phyloP scores from a whole-genome alignment of 2,888 invertebrate species.

The Philereme vetulata region DNA sequence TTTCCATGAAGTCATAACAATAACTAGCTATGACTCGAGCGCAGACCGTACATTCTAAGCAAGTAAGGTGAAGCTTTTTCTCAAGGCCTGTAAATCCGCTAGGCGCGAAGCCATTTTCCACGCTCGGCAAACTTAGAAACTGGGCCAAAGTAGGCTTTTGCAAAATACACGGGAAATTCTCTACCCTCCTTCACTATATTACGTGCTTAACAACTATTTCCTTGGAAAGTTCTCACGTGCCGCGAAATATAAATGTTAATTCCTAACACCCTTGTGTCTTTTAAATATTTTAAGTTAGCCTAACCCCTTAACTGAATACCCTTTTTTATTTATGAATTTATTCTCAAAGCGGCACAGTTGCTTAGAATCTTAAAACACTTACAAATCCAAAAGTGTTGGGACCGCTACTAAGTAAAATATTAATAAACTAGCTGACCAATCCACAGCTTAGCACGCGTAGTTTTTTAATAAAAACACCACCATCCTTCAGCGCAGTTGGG shows the following conservation, averaged over 20 bases:
- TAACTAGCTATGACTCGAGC: constrained; percentile 1
- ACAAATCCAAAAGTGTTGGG: too few relatives aligned
- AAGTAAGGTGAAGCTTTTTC: constrained; percentile 49
- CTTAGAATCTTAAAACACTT: too few relatives aligned
- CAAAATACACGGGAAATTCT: constrained; percentile 69
- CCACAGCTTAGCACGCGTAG: too few relatives aligned
- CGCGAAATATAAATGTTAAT: constrained; percentile 66
- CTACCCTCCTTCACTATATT: constrained; percentile 63
- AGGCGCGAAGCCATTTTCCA: constrained; percentile 73
- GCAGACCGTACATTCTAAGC: constrained; percentile 41
- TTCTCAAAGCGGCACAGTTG: not conserved
- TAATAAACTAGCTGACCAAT: too few relatives aligned
- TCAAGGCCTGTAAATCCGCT: constrained; percentile 70
- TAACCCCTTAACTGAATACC: constrained; percentile 32
- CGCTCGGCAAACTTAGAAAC: constrained; percentile 78
- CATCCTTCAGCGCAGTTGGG: too few relatives aligned
- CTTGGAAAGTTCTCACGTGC: constrained; percentile 58
- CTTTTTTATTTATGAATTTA: constrained; percentile 7
- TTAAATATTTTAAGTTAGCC: constrained; percentile 42
- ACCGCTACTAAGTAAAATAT: too few relatives aligned
- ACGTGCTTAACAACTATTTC: constrained; percentile 77
- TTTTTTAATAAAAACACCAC: too few relatives aligned
- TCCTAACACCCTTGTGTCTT: constrained; percentile 48
- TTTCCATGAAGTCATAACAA: too few relatives aligned
- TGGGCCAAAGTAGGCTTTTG: constrained; percentile 80